phyloP scores from a whole-genome alignment of 64 coral and sea anemone genomes.

The Stichodactyla mertensii region DNA sequence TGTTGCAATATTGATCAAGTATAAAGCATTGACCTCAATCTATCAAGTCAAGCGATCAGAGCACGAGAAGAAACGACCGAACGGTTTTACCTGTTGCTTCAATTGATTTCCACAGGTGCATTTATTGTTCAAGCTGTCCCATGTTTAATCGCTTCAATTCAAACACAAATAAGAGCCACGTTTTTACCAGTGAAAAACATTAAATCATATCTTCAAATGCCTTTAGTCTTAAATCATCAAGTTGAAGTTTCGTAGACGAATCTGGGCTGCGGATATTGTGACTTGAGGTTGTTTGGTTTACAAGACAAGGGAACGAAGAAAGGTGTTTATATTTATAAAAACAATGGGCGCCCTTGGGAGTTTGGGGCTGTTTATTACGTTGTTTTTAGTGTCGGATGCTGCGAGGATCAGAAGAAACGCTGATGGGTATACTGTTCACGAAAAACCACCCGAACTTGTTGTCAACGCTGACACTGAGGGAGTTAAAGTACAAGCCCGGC shows the following conservation, averaged over 20 bases:
- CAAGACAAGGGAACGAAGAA: slow-evolving; percentile 21
- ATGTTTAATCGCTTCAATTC: slow-evolving; percentile 34
- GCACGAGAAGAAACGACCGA: background rate
- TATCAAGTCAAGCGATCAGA: slow-evolving; percentile 6
- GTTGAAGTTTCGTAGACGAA: slow-evolving; percentile 22
- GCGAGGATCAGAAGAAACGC: slow-evolving; percentile 26
- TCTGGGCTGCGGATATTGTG: slow-evolving; percentile 23
- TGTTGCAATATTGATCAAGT: slow-evolving; percentile 19
- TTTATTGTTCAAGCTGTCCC: slow-evolving; percentile 31
- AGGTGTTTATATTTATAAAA: slow-evolving; percentile 39
- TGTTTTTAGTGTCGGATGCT: background rate
- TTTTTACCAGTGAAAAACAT: slow-evolving; percentile 57
- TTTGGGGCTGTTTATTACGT: slow-evolving; percentile 38
- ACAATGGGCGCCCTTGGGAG: slow-evolving; percentile 56
- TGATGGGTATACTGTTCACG: slow-evolving; percentile 83
- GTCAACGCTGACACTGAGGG: slow-evolving; percentile 88
- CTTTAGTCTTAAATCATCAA: slow-evolving; percentile 41
- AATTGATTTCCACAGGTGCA: slow-evolving; percentile 27
- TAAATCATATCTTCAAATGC: slow-evolving; percentile 64
- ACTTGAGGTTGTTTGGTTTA: slow-evolving; percentile 14
- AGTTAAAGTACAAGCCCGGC: slow-evolving; percentile 90
- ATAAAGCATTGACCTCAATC: background rate
- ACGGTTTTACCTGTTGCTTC: slow-evolving; percentile 4
- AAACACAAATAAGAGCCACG: slow-evolving; percentile 55
- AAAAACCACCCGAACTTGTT: slow-evolving; percentile 89